Conservation (phyloP, 2,797 vertebrate genomes). For the Austrolebias charrua region DNA sequence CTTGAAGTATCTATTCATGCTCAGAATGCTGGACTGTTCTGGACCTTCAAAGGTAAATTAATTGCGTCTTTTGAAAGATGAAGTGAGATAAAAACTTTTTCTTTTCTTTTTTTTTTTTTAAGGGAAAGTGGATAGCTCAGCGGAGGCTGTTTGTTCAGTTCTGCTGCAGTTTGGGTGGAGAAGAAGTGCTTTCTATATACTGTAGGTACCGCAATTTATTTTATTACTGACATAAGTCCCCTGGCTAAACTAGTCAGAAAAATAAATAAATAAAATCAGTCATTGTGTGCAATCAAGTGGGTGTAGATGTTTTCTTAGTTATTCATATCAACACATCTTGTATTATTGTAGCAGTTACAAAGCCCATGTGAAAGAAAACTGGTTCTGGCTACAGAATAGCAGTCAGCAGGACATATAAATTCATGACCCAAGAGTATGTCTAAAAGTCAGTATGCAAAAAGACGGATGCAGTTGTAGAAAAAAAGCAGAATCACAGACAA, state of each 20-base stretch:
- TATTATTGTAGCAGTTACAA: conserved; percentile 8
- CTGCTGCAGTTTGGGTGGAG: neutral
- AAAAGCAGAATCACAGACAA: no score
- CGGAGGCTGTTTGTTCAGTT: no score
- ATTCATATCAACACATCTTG: neutral
- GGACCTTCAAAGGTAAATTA: neutral
- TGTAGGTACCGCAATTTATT: conserved; percentile 3
- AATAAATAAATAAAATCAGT: conserved; percentile 1
- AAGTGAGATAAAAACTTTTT: neutral
- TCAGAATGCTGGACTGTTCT: neutral
- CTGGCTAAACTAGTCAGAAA: neutral
- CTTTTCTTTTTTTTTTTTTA: no score
- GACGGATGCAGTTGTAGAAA: no score
- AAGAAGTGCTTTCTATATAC: neutral
- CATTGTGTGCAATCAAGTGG: neutral
- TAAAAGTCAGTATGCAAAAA: neutral
- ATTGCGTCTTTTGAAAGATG: neutral
- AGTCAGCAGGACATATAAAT: neutral
- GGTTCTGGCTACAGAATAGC: neutral
- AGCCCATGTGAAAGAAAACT: neutral
- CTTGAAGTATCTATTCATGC: neutral
- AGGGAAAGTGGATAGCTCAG: no score
- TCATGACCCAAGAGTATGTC: neutral
- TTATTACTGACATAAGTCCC: neutral
- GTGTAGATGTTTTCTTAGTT: neutral